Percentiles rank a stretch among this genome's conserved stretches.
Conservation (phyloP, 2,113 vertebrate genomes). For the Sinosuthora webbiana region DNA sequence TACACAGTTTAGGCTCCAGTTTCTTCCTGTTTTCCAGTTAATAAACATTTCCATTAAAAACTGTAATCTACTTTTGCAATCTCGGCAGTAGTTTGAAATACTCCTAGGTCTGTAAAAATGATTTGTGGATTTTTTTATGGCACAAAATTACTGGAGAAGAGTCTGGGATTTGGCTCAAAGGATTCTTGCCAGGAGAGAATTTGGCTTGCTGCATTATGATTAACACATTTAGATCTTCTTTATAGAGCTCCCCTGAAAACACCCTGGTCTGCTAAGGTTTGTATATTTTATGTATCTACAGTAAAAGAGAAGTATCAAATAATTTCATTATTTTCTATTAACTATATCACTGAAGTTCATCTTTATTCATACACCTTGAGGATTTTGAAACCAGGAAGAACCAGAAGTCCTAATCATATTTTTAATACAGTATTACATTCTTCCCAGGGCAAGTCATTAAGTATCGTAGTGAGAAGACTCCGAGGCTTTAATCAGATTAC, state of each 20-base stretch:
- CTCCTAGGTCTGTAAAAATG: background rate
- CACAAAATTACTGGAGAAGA: background rate
- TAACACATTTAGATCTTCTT: background rate
- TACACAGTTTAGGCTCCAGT: background rate
- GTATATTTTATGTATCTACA: background rate
- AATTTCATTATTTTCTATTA: background rate
- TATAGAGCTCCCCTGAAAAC: background rate
- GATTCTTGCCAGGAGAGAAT: background rate
- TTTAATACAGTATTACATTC: background rate
- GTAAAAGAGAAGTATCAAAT: background rate
- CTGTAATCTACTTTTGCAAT: background rate
- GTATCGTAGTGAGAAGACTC: background rate
- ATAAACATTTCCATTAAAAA: background rate
- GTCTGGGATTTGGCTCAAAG: background rate
- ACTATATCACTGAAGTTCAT: background rate
- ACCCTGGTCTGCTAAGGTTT: background rate
- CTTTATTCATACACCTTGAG: background rate
- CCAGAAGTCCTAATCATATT: background rate
- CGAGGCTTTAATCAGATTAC: slow-evolving; percentile 4
- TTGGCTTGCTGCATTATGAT: fast-evolving
- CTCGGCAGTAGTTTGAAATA: background rate
- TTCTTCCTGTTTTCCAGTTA: background rate
- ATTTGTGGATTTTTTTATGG: background rate
- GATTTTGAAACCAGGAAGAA: background rate
- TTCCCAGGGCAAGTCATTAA: background rate